These are phyloP conservation scores for Lasioglossum marginatum DNA, from an alignment of 2,888 invertebrate species.

Conservation along the genomic window DNA sequence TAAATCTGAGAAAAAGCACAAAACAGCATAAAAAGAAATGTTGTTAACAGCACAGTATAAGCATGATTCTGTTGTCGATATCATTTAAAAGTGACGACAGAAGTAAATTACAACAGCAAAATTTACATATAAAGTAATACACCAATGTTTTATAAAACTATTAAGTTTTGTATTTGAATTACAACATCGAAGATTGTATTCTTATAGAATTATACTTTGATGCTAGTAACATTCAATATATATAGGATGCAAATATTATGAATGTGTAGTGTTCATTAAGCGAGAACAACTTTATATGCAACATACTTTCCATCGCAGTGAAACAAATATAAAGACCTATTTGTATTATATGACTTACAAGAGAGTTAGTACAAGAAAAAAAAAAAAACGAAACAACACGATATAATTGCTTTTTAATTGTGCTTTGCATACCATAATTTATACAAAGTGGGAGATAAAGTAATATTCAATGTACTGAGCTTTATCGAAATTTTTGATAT, in stretches of 20 bases:
- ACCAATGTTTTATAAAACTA: slow-evolving; percentile 69
- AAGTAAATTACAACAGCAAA: slow-evolving; percentile 70
- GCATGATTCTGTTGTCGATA: slow-evolving; percentile 67
- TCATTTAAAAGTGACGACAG: slow-evolving; percentile 73
- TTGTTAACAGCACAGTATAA: slow-evolving; percentile 80
- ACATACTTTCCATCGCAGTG: slow-evolving; percentile 47
- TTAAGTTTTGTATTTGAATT: slow-evolving; percentile 73
- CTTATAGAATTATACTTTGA: slow-evolving; percentile 72
- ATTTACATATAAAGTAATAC: slow-evolving; percentile 74
- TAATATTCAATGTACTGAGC: slow-evolving; percentile 57
- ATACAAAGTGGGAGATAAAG: slow-evolving; percentile 41
- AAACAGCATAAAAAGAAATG: slow-evolving; percentile 86
- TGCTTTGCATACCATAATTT: slow-evolving; percentile 45
- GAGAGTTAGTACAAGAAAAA: slow-evolving; percentile 57
- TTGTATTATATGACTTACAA: slow-evolving; percentile 64
- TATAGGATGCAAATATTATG: slow-evolving; percentile 60
- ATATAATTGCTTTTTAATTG: slow-evolving; percentile 51
- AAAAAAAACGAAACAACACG: slow-evolving; percentile 48
- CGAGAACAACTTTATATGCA: slow-evolving; percentile 56
- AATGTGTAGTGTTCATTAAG: slow-evolving; percentile 70
- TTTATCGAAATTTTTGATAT: slow-evolving; percentile 59
- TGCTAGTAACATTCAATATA: slow-evolving; percentile 67
- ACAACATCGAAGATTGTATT: slow-evolving; percentile 69
- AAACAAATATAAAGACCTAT: slow-evolving; percentile 68
- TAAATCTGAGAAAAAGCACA: slow-evolving; percentile 89